Conservation (phyloP, 2,113 vertebrate genomes). For the Antechinus flavipes region DNA sequence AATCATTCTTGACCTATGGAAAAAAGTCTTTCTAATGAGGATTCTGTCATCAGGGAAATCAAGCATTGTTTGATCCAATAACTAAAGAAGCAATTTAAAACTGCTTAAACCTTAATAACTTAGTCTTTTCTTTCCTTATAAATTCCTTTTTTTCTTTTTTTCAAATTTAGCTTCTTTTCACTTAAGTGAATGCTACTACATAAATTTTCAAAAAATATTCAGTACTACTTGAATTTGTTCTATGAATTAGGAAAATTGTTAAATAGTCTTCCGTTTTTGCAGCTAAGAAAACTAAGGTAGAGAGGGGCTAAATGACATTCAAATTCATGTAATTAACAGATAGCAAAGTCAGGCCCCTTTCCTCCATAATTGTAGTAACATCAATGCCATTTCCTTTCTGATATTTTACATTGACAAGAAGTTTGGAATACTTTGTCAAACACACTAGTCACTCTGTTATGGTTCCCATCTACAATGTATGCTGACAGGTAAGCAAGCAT, state of each 20-base stretch:
- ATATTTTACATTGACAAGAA: not conserved
- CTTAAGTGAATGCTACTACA: not conserved
- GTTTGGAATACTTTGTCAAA: not conserved
- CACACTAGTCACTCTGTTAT: not conserved
- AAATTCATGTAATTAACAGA: not conserved
- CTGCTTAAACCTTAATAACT: not conserved
- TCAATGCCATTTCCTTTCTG: not conserved
- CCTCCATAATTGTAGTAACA: not conserved
- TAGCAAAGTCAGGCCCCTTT: not conserved
- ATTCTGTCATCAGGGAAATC: not conserved
- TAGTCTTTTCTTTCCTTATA: not conserved
- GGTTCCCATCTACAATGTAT: not conserved
- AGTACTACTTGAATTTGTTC: not conserved
- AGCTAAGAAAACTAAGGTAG: not conserved
- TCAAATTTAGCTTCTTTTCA: not conserved
- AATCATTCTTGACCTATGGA: not conserved
- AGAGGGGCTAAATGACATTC: not conserved
- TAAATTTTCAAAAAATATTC: not conserved
- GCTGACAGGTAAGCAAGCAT: not conserved
- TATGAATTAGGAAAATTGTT: not conserved
- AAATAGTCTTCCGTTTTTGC: not conserved
- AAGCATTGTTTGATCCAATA: not conserved
- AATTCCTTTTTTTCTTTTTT: not conserved
- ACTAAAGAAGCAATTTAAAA: not conserved
- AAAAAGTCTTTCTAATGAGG: not conserved